Base-by-base conservation (phyloP, 2,113 vertebrate species). In the Cochlearius cochlearius region DNA sequence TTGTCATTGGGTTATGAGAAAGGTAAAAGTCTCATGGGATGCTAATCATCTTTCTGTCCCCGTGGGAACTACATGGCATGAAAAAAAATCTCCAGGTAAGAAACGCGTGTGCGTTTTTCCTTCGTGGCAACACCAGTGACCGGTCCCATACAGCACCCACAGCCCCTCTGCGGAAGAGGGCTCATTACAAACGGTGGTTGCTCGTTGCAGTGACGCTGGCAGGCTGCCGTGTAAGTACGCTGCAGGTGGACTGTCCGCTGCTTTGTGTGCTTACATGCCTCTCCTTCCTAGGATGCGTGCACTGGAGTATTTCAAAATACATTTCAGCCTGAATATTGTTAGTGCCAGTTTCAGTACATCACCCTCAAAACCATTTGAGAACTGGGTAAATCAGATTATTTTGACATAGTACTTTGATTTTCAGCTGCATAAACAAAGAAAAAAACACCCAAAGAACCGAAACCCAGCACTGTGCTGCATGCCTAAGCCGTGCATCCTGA, bases 291-390 rank as follows among this genome's bases (percentile, higher is more conserved):
- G 90, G 32, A 21, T 49, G 55, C 0, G 0, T 39, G 26, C 45
- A 9, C 78, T 84, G 79, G 27, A 90, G 64, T 71, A 11, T 50
- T 84, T 90, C 50, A 43, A 50, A 34, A 74, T 32, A 14, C 32
- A 32, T 71, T 92, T 91, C 64, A 63, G 27, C 43, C 71, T 79
- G 67, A 41, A 49, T 92, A 82, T 97, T 97, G 94, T 97, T 98
- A 97, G 94, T 98, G 98, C 96, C 96, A 81, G 95, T 97, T 98
- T 93, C 79, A 94, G 88, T 55, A 67, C 63, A 29, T 84, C 74
- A 34, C 25, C 91, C 43, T 15, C n/a, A 78, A 88, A 91, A 27
- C 59, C 84, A 81, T 92, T 93, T 95, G 96, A 95, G 97, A 97
- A 91, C 67, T 11, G 38, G 38, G 23, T 68, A 88, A 89, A 77